Conservation (phyloP, 1,140 invertebrate genomes). For the Aphelenchoides avenae region DNA sequence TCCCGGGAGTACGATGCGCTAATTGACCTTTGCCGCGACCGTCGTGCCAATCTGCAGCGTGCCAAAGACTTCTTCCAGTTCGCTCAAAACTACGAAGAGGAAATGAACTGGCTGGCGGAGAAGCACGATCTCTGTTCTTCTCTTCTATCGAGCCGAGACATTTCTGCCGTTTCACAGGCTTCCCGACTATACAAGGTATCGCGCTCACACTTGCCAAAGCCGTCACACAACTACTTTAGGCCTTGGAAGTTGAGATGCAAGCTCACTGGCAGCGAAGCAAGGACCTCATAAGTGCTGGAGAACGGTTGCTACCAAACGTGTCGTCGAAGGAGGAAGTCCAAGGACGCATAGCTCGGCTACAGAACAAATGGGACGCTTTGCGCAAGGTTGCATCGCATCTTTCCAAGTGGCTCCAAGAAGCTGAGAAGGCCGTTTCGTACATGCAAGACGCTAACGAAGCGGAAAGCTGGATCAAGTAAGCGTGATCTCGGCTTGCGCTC, state of each 20-base stretch:
- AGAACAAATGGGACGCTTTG: slow-evolving; percentile 72
- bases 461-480: slow-evolving; percentile 77
- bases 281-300: slow-evolving; percentile 71
- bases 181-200: slow-evolving; percentile 86
- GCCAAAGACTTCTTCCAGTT: slow-evolving; percentile 90
- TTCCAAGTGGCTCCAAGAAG: slow-evolving; percentile 84
- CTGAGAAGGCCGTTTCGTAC: slow-evolving; percentile 71
- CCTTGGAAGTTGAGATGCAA: slow-evolving; percentile 82
- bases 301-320: slow-evolving; percentile 71
- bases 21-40: slow-evolving; percentile 70
- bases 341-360: slow-evolving; percentile 63
- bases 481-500: neutral
- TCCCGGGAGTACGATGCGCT: slow-evolving; percentile 61
- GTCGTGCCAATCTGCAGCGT: slow-evolving; percentile 78
- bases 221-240: slow-evolving; percentile 58
- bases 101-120: slow-evolving; percentile 86
- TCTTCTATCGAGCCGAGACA: slow-evolving; percentile 84
- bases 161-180: slow-evolving; percentile 78
- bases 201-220: neutral
- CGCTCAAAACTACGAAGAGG: slow-evolving; percentile 82
- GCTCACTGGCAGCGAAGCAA: slow-evolving; percentile 73
- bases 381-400: slow-evolving; percentile 70
- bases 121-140: slow-evolving; percentile 83
- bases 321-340: slow-evolving; percentile 66
- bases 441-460: slow-evolving; percentile 77